phyloP scores from a whole-genome alignment of 2,113 vertebrate genomes.

The Bufo bufo region DNA sequence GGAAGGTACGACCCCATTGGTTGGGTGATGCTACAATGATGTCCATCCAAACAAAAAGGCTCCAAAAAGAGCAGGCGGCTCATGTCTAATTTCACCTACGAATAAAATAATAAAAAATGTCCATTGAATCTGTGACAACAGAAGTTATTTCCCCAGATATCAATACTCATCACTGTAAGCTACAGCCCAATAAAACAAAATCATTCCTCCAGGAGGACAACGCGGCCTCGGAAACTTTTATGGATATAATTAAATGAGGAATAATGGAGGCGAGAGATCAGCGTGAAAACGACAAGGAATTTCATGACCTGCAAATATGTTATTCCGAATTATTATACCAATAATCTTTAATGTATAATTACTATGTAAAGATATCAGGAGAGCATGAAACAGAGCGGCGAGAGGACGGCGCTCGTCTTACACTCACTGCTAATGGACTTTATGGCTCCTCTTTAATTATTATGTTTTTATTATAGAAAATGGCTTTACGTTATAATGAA shows the following conservation, averaged over 20 bases:
- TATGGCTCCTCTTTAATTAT: constrained; percentile 12
- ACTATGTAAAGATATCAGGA: constrained; percentile 7
- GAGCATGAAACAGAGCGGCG: constrained; percentile 14
- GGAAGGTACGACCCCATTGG: neutral
- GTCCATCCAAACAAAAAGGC: neutral
- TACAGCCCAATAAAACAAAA: constrained; percentile 37
- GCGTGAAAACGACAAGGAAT: constrained; percentile 26
- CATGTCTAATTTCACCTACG: neutral
- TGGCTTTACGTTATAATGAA: neutral
- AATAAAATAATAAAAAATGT: neutral
- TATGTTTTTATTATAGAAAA: constrained; percentile 21
- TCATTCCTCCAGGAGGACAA: constrained; percentile 34
- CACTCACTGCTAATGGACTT: neutral
- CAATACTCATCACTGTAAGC: constrained; percentile 22
- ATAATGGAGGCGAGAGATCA: constrained; percentile 30
- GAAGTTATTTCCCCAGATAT: constrained; percentile 49
- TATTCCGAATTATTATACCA: constrained; percentile 38
- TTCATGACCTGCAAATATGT: constrained; percentile 40
- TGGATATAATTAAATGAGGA: constrained; percentile 28
- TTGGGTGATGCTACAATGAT: neutral
- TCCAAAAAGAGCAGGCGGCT: neutral
- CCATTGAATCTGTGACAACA: constrained; percentile 30
- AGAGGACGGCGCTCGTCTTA: neutral
- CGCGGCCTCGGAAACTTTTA: constrained; percentile 23
- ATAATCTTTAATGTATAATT: constrained; percentile 45